Conservation (phyloP, 2,113 vertebrate genomes). For the Donacobius atricapilla region DNA sequence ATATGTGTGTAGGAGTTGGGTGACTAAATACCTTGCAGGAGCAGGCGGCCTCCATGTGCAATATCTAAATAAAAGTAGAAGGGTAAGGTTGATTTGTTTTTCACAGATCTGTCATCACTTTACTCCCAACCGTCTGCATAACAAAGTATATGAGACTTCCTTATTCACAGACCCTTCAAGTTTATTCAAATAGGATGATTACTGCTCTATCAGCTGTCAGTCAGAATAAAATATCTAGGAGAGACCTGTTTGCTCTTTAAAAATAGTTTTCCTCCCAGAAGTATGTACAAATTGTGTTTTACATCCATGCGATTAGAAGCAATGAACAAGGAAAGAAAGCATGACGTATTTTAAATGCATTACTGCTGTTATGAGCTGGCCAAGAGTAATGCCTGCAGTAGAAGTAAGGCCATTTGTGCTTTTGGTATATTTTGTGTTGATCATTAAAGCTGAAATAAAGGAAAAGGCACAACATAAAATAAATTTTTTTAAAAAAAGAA, state of each 20-base stretch:
- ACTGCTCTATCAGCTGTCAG: constrained; percentile 37
- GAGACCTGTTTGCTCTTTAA: background rate
- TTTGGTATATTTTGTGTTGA: background rate
- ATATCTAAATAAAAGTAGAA: constrained; percentile 20
- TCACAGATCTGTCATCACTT: constrained; percentile 38
- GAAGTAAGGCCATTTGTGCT: background rate
- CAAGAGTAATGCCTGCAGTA: background rate
- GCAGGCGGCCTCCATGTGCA: background rate
- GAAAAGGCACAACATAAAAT: background rate
- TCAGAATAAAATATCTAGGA: background rate
- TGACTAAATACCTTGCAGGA: constrained; percentile 9
- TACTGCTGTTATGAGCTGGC: background rate
- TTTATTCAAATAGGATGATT: constrained; percentile 38
- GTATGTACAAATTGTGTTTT: background rate
- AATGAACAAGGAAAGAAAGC: background rate
- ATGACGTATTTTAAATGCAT: constrained; percentile 24
- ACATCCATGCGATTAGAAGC: background rate
- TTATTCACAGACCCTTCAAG: constrained; percentile 30
- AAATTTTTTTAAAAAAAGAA: background rate
- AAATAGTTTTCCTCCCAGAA: background rate
- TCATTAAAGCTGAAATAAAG: background rate
- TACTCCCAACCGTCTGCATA: constrained; percentile 1
- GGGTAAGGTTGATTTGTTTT: constrained; percentile 28
- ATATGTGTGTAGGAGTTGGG: background rate
- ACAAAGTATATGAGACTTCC: background rate